Evolutionary conservation across 2,113 vertebrate species (phyloP).

Genomic region (Sinocyclocheilus rhinocerous): DNA sequence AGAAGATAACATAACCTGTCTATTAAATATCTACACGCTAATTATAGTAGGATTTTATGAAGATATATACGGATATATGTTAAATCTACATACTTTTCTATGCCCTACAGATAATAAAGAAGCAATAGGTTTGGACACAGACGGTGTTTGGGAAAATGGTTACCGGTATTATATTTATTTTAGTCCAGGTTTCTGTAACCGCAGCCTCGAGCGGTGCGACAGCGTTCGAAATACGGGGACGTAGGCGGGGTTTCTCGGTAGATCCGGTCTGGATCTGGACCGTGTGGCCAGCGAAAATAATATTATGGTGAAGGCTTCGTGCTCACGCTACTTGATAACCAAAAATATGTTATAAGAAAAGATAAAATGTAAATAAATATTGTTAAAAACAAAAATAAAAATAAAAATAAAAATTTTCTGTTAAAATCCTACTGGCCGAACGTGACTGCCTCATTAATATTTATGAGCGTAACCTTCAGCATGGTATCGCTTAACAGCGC

Average conservation of each 20-base stretch:
- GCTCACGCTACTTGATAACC: not conserved
- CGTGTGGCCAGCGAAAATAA: not conserved
- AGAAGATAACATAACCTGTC: not conserved
- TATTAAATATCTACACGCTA: not conserved
- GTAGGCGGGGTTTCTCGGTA: no score
- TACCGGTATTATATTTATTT: not conserved
- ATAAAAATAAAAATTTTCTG: not conserved
- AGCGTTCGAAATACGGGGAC: not conserved
- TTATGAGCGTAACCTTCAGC: not conserved
- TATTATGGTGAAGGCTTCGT: not conserved
- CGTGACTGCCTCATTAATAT: not conserved
- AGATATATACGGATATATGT: not conserved
- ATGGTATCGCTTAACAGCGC: not conserved
- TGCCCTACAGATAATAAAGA: not conserved
- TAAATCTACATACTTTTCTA: not conserved
- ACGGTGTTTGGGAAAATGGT: not conserved
- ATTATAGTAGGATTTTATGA: not conserved
- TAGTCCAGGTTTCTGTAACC: not conserved
- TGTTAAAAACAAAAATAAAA: not conserved
- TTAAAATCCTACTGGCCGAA: not conserved
- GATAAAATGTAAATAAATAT: no score
- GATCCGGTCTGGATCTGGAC: conserved; percentile 14
- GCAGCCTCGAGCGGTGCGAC: conserved; percentile 6
- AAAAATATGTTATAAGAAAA: not conserved
- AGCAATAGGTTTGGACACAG: not conserved